phyloP scores from a whole-genome alignment of 2,888 invertebrate genomes.

The Coleophora flavipennella region DNA sequence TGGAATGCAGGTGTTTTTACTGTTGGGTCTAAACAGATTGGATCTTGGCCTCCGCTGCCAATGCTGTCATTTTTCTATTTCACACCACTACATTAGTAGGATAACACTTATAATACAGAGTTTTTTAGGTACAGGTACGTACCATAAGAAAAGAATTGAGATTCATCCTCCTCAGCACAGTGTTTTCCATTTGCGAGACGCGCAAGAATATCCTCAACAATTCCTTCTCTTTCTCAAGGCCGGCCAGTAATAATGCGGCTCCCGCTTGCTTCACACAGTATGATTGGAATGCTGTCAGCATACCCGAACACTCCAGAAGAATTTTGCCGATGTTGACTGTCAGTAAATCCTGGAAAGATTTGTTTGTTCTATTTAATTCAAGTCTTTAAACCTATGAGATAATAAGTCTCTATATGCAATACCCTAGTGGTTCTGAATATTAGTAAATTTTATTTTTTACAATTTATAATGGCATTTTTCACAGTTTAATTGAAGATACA shows the following conservation, averaged over 20 bases:
- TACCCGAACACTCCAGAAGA: conserved; percentile 90
- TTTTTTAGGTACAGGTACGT: conserved; percentile 29
- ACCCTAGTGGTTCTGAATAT: too few species aligned
- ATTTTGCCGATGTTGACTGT: conserved; percentile 93
- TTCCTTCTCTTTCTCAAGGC: conserved; percentile 95
- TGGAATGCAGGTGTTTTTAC: neutral
- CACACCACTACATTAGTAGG: too few species aligned
- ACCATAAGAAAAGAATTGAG: conserved; percentile 98
- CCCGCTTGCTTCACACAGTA: conserved; percentile 95
- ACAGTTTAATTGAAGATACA: too few species aligned
- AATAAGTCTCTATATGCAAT: too few species aligned
- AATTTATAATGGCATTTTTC: too few species aligned
- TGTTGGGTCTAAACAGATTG: too few species aligned
- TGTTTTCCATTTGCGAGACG: conserved; percentile 97
- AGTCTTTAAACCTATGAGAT: too few species aligned
- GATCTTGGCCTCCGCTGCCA: too few species aligned
- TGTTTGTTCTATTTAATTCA: too few species aligned
- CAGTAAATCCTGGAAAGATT: conserved; percentile 76
- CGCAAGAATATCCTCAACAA: conserved; percentile 92
- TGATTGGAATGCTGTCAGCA: conserved; percentile 95
- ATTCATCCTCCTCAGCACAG: conserved; percentile 93
- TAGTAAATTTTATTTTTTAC: too few species aligned
- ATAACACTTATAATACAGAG: too few species aligned
- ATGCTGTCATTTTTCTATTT: too few species aligned
- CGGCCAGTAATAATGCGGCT: conserved; percentile 89